A percentile compares a stretch with the other conserved stretches of the same genome.
phyloP scores from a whole-genome alignment of 1,140 invertebrate genomes.

The Papilio machaon region DNA sequence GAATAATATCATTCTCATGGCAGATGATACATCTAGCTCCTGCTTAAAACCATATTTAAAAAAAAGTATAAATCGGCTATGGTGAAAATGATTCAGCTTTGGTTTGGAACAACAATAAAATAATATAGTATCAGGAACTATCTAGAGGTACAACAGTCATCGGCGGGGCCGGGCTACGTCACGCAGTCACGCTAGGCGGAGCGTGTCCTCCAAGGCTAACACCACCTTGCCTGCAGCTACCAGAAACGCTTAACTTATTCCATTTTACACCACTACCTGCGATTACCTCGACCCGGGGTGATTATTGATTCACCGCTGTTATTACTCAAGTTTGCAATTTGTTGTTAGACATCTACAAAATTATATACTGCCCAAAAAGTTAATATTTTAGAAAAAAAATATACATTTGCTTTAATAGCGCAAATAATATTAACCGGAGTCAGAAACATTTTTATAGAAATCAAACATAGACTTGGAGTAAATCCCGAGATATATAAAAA shows the following conservation, averaged over 20 bases:
- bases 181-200: slow-evolving; percentile 72
- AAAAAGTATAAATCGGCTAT: background rate
- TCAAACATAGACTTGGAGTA: slow-evolving; percentile 22
- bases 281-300: slow-evolving; percentile 49
- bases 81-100: background rate
- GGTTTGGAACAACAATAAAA: background rate
- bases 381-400: background rate
- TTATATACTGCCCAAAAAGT: background rate
- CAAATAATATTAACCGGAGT: background rate
- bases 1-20: background rate
- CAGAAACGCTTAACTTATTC: slow-evolving; percentile 58
- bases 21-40: background rate
- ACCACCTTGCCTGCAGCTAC: slow-evolving; percentile 57
- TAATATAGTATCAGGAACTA: slow-evolving; percentile 14
- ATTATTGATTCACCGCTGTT: slow-evolving; percentile 31
- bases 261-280: slow-evolving; percentile 50
- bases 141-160: slow-evolving; percentile 53
- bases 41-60: background rate
- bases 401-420: background rate
- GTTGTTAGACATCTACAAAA: slow-evolving; percentile 28
- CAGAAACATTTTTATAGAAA: slow-evolving; percentile 23
- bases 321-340: slow-evolving; percentile 33
- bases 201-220: slow-evolving; percentile 75
- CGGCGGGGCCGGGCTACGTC: slow-evolving; percentile 59
- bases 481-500: slow-evolving; percentile 30